Percentiles rank a stretch among this genome's conserved stretches.
These are phyloP conservation scores for Suricata suricatta DNA, from an alignment of 2,113 vertebrate species.

Conservation along the genomic window DNA sequence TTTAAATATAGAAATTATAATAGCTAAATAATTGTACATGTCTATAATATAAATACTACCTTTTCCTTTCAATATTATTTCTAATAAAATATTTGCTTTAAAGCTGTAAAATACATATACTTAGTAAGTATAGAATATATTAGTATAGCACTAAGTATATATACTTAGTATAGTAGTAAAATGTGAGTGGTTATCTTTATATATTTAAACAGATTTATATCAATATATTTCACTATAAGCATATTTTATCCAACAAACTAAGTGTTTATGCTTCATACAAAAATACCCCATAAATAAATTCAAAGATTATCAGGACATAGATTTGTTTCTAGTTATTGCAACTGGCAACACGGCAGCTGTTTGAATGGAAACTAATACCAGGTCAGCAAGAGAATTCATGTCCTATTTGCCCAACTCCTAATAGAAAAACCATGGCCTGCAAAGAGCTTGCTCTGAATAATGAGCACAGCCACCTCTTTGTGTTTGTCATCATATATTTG, in stretches of 20 bases:
- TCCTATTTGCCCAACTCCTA: neutral
- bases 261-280: neutral
- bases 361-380: neutral
- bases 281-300: neutral
- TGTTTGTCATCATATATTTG: neutral
- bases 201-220: neutral
- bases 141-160: neutral
- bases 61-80: constrained; percentile 24
- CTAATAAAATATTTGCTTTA: constrained; percentile 24
- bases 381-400: neutral
- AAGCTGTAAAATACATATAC: neutral
- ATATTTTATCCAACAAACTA: neutral
- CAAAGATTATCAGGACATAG: neutral
- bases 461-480: neutral
- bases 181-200: neutral
- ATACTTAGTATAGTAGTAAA: neutral
- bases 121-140: neutral
- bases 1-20: neutral
- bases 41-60: neutral
- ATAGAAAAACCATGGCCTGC: neutral
- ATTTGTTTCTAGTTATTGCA: neutral
- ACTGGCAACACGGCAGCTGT: neutral
- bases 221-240: neutral
- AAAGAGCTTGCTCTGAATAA: neutral
- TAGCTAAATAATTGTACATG: neutral